phyloP scores from a whole-genome alignment of 1,140 invertebrate genomes.

The Andricus grossulariae region DNA sequence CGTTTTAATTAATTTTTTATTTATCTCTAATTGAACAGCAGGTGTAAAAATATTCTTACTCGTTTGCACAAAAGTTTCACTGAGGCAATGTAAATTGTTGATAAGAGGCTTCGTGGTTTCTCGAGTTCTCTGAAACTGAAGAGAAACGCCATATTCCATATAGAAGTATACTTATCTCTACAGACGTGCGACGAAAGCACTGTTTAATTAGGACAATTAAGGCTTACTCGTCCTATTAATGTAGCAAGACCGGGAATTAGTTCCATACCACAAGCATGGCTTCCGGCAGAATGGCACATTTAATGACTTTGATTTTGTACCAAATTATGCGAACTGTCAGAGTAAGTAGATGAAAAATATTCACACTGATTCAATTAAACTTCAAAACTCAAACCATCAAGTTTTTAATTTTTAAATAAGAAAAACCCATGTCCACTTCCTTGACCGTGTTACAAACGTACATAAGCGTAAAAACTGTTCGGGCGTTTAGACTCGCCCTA shows the following conservation, averaged over 20 bases:
- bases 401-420: background rate
- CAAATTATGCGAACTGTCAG: background rate
- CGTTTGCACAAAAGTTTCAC: no score
- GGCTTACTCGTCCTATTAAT: background rate
- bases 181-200: background rate
- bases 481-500: no score
- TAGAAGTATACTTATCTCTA: background rate
- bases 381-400: background rate
- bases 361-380: background rate
- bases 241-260: slow-evolving; percentile 9
- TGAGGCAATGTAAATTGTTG: no score
- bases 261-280: background rate
- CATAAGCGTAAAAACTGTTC: no score
- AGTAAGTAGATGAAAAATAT: background rate
- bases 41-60: no score
- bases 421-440: no score
- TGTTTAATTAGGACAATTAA: slow-evolving; percentile 11
- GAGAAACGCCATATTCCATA: background rate
- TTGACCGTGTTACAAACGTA: no score
- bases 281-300: background rate
- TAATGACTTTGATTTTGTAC: background rate
- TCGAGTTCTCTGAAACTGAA: background rate
- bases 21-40: no score
- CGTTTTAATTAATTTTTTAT: no score
- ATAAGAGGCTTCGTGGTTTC: no score